A percentile compares a stretch with the other conserved stretches of the same genome.
These are phyloP conservation scores for Drosophila nebulosa DNA, from an alignment of 1,140 invertebrate species.

Conservation along the genomic window DNA sequence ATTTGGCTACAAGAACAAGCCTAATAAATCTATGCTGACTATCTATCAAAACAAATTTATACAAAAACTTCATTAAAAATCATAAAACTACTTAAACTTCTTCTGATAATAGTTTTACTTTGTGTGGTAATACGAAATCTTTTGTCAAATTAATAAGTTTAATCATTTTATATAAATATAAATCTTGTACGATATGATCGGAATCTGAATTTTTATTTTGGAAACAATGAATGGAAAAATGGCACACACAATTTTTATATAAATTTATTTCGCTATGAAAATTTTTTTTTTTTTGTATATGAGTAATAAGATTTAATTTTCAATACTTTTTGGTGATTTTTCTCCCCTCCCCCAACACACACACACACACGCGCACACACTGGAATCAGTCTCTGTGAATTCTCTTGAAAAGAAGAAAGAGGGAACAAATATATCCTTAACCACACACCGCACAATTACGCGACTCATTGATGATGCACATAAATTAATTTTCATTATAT, in stretches of 20 bases:
- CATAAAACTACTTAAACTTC: too few relatives aligned
- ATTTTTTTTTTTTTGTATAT: neutral
- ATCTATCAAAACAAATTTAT: too few relatives aligned
- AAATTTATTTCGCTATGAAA: neutral
- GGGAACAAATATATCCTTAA: neutral
- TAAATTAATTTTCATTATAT: conserved; percentile 33
- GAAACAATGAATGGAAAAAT: neutral
- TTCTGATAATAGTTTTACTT: too few relatives aligned
- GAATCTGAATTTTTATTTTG: too few relatives aligned
- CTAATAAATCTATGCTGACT: too few relatives aligned
- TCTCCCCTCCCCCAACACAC: neutral
- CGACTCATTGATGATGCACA: conserved; percentile 16
- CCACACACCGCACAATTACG: conserved; percentile 26
- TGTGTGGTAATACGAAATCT: too few relatives aligned
- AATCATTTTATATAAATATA: too few relatives aligned
- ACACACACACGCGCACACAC: too few relatives aligned
- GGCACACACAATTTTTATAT: neutral
- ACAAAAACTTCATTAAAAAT: too few relatives aligned
- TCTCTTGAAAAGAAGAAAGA: neutral
- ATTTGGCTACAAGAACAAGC: too few relatives aligned
- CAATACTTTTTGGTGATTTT: neutral
- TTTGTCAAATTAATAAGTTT: too few relatives aligned
- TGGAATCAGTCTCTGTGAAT: neutral
- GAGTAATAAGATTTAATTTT: neutral
- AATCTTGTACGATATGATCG: too few relatives aligned